These are phyloP conservation scores for Clarias macrocephalus DNA, from an alignment of 2,113 vertebrate genomes.

Conservation along the genomic window DNA sequence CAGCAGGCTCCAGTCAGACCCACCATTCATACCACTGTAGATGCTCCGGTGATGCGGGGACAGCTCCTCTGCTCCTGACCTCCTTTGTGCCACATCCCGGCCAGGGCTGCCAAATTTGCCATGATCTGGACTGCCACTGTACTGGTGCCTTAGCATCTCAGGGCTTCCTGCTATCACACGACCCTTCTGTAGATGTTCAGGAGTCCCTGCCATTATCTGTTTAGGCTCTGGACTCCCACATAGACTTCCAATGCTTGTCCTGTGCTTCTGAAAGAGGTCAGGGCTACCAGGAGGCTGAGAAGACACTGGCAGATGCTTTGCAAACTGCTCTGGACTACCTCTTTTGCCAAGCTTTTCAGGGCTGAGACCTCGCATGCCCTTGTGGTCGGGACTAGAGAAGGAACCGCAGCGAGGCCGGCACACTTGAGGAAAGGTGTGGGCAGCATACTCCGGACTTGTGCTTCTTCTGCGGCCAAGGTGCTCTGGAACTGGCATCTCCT, in stretches of 20 bases:
- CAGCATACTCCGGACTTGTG: constrained; percentile 81
- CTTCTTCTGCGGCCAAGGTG: constrained; percentile 79
- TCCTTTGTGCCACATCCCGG: constrained; percentile 81
- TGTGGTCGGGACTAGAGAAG: constrained; percentile 77
- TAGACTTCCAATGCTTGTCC: constrained; percentile 58
- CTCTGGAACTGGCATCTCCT: constrained; percentile 76
- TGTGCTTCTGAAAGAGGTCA: constrained; percentile 84
- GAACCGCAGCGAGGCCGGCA: constrained; percentile 70
- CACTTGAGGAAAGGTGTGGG: constrained; percentile 69
- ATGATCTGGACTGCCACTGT: constrained; percentile 76
- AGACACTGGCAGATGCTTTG: constrained; percentile 68
- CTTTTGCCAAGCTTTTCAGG: constrained; percentile 82
- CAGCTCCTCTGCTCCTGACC: constrained; percentile 78
- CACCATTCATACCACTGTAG: constrained; percentile 88
- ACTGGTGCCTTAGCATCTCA: constrained; percentile 84
- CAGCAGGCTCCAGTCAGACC: constrained; percentile 68
- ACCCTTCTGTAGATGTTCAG: constrained; percentile 85
- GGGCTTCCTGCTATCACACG: constrained; percentile 80
- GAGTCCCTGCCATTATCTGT: constrained; percentile 74
- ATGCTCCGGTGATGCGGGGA: constrained; percentile 81
- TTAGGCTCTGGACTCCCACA: constrained; percentile 81
- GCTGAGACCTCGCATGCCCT: constrained; percentile 77
- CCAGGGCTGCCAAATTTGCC: constrained; percentile 78
- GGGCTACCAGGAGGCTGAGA: constrained; percentile 80
- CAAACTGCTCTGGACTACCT: constrained; percentile 63